Percentiles rank a stretch among this genome's conserved stretches.
Evolutionary conservation across 2,113 vertebrate species (phyloP).

Genomic region (Dermatemys mawii): DNA sequence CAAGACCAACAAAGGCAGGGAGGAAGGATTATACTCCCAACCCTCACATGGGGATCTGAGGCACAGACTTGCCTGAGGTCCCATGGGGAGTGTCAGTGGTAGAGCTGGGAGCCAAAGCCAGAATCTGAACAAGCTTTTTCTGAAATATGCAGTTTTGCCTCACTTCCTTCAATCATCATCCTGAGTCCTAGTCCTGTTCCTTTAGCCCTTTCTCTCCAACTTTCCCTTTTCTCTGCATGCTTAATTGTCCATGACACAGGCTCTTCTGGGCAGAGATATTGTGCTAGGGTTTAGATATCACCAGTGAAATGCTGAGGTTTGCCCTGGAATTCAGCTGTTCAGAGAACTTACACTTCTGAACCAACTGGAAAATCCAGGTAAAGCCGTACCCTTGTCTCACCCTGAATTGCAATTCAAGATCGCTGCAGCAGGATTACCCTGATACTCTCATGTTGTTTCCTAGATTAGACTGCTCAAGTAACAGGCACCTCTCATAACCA

Average conservation of each 20-base stretch:
- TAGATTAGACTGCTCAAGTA: not conserved
- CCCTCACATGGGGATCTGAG: not conserved
- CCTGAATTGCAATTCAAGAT: not conserved
- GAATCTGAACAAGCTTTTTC: not conserved
- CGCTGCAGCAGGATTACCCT: not conserved
- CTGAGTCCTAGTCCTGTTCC: not conserved
- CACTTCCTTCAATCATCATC: not conserved
- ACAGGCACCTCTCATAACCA: not conserved
- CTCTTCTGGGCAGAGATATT: accelerated
- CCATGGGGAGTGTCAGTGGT: not conserved
- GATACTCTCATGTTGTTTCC: not conserved
- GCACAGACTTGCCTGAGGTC: not conserved
- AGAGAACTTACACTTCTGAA: not conserved
- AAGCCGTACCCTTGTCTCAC: not conserved
- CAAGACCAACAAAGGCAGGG: not conserved
- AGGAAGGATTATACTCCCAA: not conserved
- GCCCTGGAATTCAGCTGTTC: not conserved
- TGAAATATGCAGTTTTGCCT: not conserved
- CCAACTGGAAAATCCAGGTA: constrained; percentile 31
- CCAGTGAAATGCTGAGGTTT: not conserved
- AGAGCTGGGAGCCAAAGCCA: not conserved
- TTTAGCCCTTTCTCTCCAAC: not conserved
- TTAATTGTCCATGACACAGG: not conserved
- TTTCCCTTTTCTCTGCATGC: not conserved
- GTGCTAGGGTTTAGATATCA: not conserved